Percentiles rank a stretch among this genome's conserved stretches.
phyloP scores from a whole-genome alignment of 1,140 invertebrate species.

The Lineus longissimus region DNA sequence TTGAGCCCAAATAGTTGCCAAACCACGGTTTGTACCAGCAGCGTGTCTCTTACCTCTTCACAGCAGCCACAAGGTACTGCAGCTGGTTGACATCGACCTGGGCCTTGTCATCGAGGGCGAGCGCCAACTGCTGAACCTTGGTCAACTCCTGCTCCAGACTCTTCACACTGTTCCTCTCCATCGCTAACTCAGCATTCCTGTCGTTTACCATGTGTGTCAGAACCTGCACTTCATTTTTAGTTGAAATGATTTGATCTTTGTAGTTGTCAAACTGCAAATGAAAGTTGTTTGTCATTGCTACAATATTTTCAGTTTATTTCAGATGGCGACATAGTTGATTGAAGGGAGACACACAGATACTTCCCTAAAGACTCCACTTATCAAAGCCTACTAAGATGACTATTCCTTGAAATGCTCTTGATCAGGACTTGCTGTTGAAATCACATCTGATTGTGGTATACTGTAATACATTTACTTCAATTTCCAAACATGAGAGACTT shows the following conservation, averaged over 20 bases:
- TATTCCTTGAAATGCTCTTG: neutral
- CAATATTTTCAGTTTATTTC: neutral
- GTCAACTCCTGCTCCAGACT: slow-evolving; percentile 28
- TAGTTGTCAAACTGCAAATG: slow-evolving; percentile 26
- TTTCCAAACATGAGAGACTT: neutral
- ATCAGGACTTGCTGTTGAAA: neutral
- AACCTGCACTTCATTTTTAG: slow-evolving; percentile 28
- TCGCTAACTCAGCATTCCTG: slow-evolving; percentile 34
- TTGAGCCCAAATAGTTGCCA: too few species aligned
- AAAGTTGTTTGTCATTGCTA: neutral
- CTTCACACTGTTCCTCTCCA: slow-evolving; percentile 32
- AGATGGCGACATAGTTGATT: neutral
- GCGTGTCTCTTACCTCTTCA: too few species aligned
- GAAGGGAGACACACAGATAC: neutral
- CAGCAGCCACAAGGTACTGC: neutral
- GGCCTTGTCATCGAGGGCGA: slow-evolving; percentile 32
- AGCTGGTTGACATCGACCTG: slow-evolving; percentile 20
- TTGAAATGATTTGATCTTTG: slow-evolving; percentile 22
- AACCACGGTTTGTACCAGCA: too few species aligned
- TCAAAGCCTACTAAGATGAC: neutral
- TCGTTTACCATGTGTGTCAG: slow-evolving; percentile 31
- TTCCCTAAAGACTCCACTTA: neutral
- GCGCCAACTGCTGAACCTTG: slow-evolving; percentile 32
- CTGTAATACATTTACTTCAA: neutral
- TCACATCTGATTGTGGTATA: neutral